phyloP scores from a whole-genome alignment of 2,888 invertebrate genomes.

The Dyspetes luteomarginatus region DNA sequence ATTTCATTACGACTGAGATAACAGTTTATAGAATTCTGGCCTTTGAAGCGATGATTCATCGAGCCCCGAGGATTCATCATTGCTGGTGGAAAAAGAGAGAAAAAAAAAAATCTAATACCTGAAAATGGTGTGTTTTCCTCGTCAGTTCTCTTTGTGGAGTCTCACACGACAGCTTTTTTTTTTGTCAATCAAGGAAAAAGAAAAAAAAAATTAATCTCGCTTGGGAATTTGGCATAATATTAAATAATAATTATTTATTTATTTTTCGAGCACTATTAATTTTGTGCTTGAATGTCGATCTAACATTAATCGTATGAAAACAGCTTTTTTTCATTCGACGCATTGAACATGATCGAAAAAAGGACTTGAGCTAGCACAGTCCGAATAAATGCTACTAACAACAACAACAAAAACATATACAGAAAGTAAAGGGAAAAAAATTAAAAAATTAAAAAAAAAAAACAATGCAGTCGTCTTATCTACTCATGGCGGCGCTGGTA shows the following conservation, averaged over 20 bases:
- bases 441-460: constrained; percentile 60
- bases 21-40: constrained; percentile 17
- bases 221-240: background rate
- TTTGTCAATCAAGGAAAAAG: background rate
- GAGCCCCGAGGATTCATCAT: background rate
- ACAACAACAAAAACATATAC: constrained; percentile 39
- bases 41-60: constrained; percentile 53
- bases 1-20: background rate
- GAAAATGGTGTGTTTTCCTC: background rate
- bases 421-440: constrained; percentile 8
- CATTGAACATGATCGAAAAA: constrained; percentile 37
- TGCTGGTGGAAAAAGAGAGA: background rate
- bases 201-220: background rate
- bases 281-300: background rate
- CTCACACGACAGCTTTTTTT: too few relatives aligned
- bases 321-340: constrained; percentile 31
- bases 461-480: constrained; percentile 77
- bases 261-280: background rate
- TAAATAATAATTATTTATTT: background rate
- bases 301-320: constrained; percentile 51
- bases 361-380: constrained; percentile 23
- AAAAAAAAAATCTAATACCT: constrained; percentile 2
- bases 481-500: constrained; percentile 78
- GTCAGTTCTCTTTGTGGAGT: constrained; percentile 41
- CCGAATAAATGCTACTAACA: constrained; percentile 49